Conservation (phyloP, 2,113 vertebrate species). For the Pseudopodoces humilis region DNA sequence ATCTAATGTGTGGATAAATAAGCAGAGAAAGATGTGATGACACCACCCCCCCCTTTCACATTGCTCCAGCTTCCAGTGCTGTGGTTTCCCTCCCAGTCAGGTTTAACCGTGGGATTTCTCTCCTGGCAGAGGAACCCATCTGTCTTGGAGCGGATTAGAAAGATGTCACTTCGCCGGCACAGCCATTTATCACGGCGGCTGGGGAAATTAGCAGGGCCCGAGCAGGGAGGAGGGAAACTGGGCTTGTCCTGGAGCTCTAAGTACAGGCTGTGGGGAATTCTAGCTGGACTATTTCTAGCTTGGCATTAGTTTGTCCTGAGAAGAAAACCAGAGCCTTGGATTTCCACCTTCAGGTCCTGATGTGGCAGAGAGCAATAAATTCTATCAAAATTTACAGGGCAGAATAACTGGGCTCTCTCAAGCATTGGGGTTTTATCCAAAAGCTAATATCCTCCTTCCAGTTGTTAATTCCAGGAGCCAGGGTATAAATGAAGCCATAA, state of each 20-base stretch:
- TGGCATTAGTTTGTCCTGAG: neutral
- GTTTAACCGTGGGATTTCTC: neutral
- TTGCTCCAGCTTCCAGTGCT: neutral
- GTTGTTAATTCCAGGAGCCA: neutral
- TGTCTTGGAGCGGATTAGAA: constrained; percentile 65
- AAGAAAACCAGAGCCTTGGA: neutral
- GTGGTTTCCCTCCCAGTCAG: neutral
- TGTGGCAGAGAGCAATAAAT: neutral
- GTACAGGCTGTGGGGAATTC: neutral
- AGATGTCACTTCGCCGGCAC: constrained; percentile 58
- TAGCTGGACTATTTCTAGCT: neutral
- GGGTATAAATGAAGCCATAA: neutral
- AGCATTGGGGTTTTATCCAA: neutral
- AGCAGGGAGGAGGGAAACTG: neutral
- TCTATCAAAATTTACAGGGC: neutral
- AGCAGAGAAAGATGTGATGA: neutral
- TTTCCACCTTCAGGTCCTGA: neutral
- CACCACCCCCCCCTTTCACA: too few species aligned
- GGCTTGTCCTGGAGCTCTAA: neutral
- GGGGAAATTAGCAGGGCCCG: constrained; percentile 53
- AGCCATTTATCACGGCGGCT: constrained; percentile 42
- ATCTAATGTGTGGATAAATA: neutral
- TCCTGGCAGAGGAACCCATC: neutral
- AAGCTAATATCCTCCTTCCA: neutral
- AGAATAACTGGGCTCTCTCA: neutral